phyloP scores from a whole-genome alignment of 2,113 vertebrate genomes.

The Labeo rohita region DNA sequence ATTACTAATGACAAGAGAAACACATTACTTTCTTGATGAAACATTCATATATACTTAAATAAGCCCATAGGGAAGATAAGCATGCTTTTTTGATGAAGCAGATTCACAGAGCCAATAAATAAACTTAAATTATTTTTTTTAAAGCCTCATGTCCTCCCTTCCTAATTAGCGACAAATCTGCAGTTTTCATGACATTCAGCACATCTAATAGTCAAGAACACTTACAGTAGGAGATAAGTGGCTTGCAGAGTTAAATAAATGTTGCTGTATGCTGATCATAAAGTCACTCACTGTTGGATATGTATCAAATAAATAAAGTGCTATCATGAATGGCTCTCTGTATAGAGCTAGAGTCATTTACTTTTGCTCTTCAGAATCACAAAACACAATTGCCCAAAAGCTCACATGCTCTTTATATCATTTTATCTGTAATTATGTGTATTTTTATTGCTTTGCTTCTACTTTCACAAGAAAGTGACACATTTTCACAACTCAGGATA shows the following conservation, averaged over 20 bases:
- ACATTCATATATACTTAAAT: neutral
- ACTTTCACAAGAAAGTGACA: neutral
- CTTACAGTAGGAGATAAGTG: conserved; percentile 14
- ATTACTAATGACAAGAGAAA: neutral
- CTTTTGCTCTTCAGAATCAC: neutral
- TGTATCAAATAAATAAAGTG: neutral
- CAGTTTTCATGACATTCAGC: neutral
- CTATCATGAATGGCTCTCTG: neutral
- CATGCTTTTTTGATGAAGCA: neutral
- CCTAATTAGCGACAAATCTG: neutral
- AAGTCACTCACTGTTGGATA: neutral
- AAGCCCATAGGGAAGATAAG: neutral
- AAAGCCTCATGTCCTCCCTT: neutral
- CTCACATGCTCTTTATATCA: neutral
- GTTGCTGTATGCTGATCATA: neutral
- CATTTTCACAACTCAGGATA: neutral
- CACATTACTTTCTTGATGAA: neutral
- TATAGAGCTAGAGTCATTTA: neutral
- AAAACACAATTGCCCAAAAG: neutral
- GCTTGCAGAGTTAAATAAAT: conserved; percentile 8
- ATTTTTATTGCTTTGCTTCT: neutral
- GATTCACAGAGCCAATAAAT: neutral
- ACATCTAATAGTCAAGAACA: conserved; percentile 4
- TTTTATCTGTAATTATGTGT: neutral
- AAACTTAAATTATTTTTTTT: neutral